phyloP scores from a whole-genome alignment of 2,888 invertebrate genomes.

The Latrodectus hesperus region DNA sequence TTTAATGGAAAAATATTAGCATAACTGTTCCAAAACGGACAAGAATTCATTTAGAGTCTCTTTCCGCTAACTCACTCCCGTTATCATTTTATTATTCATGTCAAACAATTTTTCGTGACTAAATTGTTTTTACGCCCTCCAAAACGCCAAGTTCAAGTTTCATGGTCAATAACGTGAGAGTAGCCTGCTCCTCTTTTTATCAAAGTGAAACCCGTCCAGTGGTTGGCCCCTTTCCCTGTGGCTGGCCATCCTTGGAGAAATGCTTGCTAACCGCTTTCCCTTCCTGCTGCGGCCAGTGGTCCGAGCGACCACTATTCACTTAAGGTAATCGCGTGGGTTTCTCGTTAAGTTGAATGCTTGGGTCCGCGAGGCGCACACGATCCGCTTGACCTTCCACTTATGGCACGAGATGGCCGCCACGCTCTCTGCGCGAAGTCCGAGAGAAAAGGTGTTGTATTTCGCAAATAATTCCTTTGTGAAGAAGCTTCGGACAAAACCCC shows the following conservation, averaged over 20 bases:
- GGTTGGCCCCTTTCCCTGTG: conserved; percentile 19
- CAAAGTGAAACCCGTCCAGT: conserved; percentile 18
- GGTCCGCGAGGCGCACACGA: conserved; percentile 5
- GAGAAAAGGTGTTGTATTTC: neutral
- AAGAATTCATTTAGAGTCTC: neutral
- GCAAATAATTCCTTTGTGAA: neutral
- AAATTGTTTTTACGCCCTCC: conserved; percentile 21
- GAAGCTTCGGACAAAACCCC: neutral
- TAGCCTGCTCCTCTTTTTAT: conserved; percentile 9
- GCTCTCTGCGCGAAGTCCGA: neutral
- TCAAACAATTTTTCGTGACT: conserved; percentile 22
- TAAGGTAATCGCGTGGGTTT: conserved; percentile 14
- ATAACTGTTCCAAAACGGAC: too few species aligned
- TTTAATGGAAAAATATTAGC: too few species aligned
- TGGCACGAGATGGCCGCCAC: conserved; percentile 10
- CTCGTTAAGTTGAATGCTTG: conserved; percentile 18
- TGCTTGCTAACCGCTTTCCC: conserved; percentile 25
- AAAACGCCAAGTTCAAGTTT: conserved; percentile 36
- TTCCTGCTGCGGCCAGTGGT: conserved; percentile 22
- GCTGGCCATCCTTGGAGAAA: conserved; percentile 35
- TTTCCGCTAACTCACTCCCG: conserved; percentile 30
- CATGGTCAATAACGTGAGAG: conserved; percentile 57
- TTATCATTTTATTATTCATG: conserved; percentile 35
- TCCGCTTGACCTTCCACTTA: conserved; percentile 42
- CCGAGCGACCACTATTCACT: conserved; percentile 13